phyloP scores from a whole-genome alignment of 2,888 invertebrate genomes.

The Pediacus dermestoides region DNA sequence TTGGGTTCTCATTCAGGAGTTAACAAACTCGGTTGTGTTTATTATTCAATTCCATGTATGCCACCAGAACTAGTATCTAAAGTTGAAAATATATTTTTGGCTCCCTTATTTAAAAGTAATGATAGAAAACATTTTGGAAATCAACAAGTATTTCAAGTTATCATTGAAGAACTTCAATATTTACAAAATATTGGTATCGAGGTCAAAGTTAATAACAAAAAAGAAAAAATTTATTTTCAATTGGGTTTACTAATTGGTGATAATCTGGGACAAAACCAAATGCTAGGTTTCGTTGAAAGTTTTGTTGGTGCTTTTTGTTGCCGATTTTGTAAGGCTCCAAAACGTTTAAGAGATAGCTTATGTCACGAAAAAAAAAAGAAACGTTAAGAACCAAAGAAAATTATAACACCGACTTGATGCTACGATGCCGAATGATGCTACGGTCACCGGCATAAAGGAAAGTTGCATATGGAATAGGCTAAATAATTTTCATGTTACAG shows the following conservation, averaged over 20 bases:
- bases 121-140: constrained; percentile 8
- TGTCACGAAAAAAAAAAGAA: constrained; percentile 1
- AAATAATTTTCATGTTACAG: constrained; percentile 3
- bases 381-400: not conserved
- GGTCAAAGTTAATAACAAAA: not conserved
- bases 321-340: constrained; percentile 6
- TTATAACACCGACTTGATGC: too few relatives aligned
- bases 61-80: constrained; percentile 10
- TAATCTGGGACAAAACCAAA: constrained; percentile 12
- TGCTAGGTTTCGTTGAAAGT: constrained; percentile 7
- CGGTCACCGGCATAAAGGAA: not conserved
- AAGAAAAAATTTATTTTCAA: constrained; percentile 5
- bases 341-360: not conserved
- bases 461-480: not conserved
- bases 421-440: not conserved
- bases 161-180: constrained; percentile 6
- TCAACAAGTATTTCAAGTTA: constrained; percentile 2
- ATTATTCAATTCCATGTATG: constrained; percentile 12
- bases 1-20: constrained; percentile 12
- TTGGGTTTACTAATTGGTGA: constrained; percentile 13
- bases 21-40: constrained; percentile 13
- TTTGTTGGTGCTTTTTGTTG: constrained; percentile 5
- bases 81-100: constrained; percentile 8
- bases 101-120: constrained; percentile 4
- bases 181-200: constrained; percentile 5